Evolutionary conservation across 2,797 vertebrate genomes (phyloP).

Genomic region (Phalanger gymnotis): DNA sequence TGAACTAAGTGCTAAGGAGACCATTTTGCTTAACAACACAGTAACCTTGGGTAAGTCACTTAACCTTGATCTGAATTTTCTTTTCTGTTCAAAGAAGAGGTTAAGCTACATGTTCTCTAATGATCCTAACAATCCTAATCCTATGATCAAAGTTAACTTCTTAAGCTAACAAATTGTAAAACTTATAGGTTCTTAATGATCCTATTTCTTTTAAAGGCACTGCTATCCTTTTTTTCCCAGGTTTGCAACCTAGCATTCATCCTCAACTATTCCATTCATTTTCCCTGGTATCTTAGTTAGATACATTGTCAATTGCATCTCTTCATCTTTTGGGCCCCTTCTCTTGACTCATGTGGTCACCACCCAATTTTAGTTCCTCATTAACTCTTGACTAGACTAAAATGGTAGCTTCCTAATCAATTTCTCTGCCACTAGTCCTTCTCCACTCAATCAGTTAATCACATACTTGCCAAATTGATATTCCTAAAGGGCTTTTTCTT

Average conservation of each 20-base stretch:
- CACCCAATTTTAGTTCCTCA: neutral
- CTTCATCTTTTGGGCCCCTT: neutral
- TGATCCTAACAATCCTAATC: neutral
- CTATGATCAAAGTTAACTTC: neutral
- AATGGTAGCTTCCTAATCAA: neutral
- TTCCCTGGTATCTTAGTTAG: neutral
- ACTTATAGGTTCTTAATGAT: neutral
- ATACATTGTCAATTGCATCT: neutral
- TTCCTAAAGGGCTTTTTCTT: neutral
- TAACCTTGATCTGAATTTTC: too few relatives aligned
- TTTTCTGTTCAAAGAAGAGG: too few relatives aligned
- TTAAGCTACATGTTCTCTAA: neutral
- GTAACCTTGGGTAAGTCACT: too few relatives aligned
- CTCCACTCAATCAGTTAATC: neutral
- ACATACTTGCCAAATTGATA: neutral
- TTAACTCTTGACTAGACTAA: neutral
- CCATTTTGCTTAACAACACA: too few relatives aligned
- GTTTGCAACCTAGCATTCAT: neutral
- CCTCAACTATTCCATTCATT: neutral
- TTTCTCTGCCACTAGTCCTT: neutral
- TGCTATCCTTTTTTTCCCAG: neutral
- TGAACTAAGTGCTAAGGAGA: too few relatives aligned
- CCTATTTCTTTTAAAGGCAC: neutral
- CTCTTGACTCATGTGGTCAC: neutral
- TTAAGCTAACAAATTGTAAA: neutral